Percentiles rank a stretch among this genome's conserved stretches.
phyloP scores from a whole-genome alignment of 2,888 invertebrate genomes.

The Microctonus brassicae region DNA sequence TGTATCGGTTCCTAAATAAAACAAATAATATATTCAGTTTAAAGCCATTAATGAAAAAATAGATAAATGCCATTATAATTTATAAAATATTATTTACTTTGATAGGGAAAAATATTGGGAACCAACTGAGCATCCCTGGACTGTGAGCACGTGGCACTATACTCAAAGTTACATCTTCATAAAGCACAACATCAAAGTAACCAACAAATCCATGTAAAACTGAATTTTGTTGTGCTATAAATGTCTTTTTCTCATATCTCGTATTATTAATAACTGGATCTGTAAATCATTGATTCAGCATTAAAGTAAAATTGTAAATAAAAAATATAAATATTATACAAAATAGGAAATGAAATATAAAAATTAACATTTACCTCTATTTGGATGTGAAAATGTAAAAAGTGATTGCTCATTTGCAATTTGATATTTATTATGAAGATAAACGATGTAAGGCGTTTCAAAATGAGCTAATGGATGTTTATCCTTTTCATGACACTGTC shows the following conservation, averaged over 20 bases:
- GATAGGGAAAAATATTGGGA: slow-evolving; percentile 94
- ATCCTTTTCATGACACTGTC: slow-evolving; percentile 70
- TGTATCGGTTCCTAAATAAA: slow-evolving; percentile 78
- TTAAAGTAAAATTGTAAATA: slow-evolving; percentile 1
- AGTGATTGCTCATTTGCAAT: slow-evolving; percentile 81
- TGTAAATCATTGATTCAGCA: slow-evolving; percentile 52
- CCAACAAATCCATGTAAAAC: slow-evolving; percentile 96
- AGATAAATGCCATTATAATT: too few relatives aligned
- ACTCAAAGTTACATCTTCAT: slow-evolving; percentile 87
- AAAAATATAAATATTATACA: background rate
- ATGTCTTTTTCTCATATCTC: slow-evolving; percentile 78
- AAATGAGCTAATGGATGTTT: slow-evolving; percentile 72
- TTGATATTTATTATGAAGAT: slow-evolving; percentile 86
- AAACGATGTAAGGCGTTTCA: slow-evolving; percentile 95
- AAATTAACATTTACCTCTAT: slow-evolving; percentile 71
- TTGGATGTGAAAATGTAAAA: slow-evolving; percentile 94
- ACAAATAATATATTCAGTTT: background rate
- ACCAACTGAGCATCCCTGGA: slow-evolving; percentile 97
- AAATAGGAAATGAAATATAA: background rate
- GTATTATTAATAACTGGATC: slow-evolving; percentile 77
- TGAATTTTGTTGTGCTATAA: slow-evolving; percentile 80
- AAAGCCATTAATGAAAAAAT: slow-evolving; percentile 15
- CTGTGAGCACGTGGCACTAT: slow-evolving; percentile 92
- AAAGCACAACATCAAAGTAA: slow-evolving; percentile 92
- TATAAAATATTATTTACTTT: slow-evolving; percentile 72